phyloP scores from a whole-genome alignment of 2,797 vertebrate genomes.

The Austrolebias charrua region DNA sequence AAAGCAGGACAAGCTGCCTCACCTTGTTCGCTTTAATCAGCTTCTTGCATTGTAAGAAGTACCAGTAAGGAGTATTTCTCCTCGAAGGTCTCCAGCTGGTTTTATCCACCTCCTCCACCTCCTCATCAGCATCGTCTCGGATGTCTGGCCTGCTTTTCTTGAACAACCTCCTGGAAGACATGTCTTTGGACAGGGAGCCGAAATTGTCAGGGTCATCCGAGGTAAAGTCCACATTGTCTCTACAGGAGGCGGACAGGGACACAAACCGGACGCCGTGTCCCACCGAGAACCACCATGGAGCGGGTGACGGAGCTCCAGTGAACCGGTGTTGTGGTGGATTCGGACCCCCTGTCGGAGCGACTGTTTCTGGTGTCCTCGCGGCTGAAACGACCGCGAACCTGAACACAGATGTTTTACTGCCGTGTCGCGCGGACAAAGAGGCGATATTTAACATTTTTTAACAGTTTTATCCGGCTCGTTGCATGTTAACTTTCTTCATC shows the following conservation, averaged over 20 bases:
- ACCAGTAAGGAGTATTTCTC: slow-evolving; percentile 90
- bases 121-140: slow-evolving; percentile 51
- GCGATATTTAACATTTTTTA: slow-evolving; percentile 61
- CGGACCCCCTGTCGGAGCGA: background rate
- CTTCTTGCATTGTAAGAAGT: slow-evolving; percentile 88
- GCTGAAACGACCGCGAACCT: slow-evolving; percentile 6
- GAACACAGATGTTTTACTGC: slow-evolving; percentile 14
- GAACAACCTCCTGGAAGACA: slow-evolving; percentile 79
- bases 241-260: slow-evolving; percentile 25
- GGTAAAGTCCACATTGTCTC: background rate
- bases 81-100: slow-evolving; percentile 30
- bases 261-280: background rate
- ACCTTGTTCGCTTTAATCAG: slow-evolving; percentile 89
- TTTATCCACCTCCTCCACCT: slow-evolving; percentile 19
- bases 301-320: background rate
- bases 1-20: background rate
- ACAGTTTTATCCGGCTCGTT: rapidly evolving
- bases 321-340: background rate
- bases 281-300: background rate
- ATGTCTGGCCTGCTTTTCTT: slow-evolving; percentile 75
- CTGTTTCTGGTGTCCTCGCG: background rate
- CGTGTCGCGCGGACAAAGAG: slow-evolving; percentile 34
- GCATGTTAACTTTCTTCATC: rapidly evolving
- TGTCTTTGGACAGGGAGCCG: slow-evolving; percentile 77
- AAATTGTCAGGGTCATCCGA: slow-evolving; percentile 45